phyloP scores from a whole-genome alignment of 92 coral and sea anemone species.

The Heliopora coerulea region DNA sequence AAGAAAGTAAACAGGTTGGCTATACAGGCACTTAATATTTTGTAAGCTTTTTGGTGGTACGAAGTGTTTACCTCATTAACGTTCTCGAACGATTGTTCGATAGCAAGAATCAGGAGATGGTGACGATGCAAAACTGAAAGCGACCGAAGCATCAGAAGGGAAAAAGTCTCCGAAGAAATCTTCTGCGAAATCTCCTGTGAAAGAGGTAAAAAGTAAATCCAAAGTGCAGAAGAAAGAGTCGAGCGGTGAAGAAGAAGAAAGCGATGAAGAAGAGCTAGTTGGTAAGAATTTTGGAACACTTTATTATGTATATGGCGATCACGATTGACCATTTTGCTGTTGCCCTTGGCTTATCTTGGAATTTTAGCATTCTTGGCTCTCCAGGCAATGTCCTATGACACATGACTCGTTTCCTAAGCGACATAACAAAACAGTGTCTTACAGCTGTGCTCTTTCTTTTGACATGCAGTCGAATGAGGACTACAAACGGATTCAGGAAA shows the following conservation, averaged over 20 bases:
- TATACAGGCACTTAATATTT: not conserved
- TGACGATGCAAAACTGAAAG: not conserved
- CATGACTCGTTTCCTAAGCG: too few species aligned
- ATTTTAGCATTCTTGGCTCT: too few species aligned
- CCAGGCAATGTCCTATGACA: too few species aligned
- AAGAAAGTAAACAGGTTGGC: not conserved
- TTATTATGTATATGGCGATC: not conserved
- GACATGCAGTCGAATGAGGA: too few species aligned
- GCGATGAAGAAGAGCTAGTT: slow-evolving; percentile 65
- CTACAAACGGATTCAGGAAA: too few species aligned
- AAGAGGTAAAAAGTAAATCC: slow-evolving; percentile 46
- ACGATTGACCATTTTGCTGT: not conserved
- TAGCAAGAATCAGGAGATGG: not conserved
- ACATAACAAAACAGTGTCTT: too few species aligned
- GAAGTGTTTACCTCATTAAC: not conserved
- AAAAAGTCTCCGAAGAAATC: slow-evolving; percentile 3
- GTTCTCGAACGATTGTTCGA: not conserved
- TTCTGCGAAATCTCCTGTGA: slow-evolving; percentile 3
- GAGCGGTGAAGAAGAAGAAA: slow-evolving; percentile 54
- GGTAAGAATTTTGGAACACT: slow-evolving; percentile 46
- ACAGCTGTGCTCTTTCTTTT: too few species aligned
- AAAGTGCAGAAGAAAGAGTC: slow-evolving; percentile 47
- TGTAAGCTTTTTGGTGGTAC: not conserved
- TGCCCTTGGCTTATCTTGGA: too few species aligned
- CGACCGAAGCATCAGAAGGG: not conserved